These are phyloP conservation scores for Macropodus opercularis DNA, from an alignment of 2,797 vertebrate species.

Conservation along the genomic window DNA sequence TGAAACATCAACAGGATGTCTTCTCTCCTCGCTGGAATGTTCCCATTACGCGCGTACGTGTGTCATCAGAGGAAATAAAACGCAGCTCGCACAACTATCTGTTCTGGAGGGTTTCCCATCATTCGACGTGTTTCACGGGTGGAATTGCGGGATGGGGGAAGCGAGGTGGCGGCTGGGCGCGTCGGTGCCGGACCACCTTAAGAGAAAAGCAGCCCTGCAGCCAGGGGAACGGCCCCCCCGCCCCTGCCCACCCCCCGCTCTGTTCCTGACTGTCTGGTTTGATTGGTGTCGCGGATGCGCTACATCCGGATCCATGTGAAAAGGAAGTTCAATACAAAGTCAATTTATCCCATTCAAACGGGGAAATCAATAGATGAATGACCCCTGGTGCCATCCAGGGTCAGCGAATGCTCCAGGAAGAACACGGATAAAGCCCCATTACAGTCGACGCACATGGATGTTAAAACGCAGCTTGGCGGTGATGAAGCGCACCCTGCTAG, in stretches of 20 bases:
- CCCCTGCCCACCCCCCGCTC: conserved; percentile 25
- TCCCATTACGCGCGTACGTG: conserved; percentile 54
- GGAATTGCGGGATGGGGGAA: neutral
- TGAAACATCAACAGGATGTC: conserved; percentile 65
- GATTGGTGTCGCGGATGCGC: conserved; percentile 82
- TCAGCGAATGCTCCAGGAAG: conserved; percentile 42
- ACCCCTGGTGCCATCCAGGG: conserved; percentile 60
- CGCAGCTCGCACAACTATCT: conserved; percentile 3
- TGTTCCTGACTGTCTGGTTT: conserved; percentile 80
- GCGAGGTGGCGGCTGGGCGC: neutral
- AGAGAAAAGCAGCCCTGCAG: conserved; percentile 69
- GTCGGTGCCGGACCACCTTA: conserved; percentile 70
- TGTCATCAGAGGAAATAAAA: conserved; percentile 37
- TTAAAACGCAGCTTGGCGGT: conserved; percentile 31
- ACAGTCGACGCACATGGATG: conserved; percentile 28
- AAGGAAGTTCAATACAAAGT: conserved; percentile 84
- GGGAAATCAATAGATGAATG: conserved; percentile 77
- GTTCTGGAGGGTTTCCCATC: conserved; percentile 20
- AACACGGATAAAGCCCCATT: neutral
- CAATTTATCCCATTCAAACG: conserved; percentile 83
- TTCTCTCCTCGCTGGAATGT: conserved; percentile 50
- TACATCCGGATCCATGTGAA: conserved; percentile 83
- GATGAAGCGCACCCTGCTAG: conserved; percentile 45
- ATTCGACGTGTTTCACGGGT: neutral
- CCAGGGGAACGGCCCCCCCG: conserved; percentile 47